A percentile compares a stretch with the other conserved stretches of the same genome.
phyloP scores from a whole-genome alignment of 2,888 invertebrate species.

The Drosophila nr. fundita region DNA sequence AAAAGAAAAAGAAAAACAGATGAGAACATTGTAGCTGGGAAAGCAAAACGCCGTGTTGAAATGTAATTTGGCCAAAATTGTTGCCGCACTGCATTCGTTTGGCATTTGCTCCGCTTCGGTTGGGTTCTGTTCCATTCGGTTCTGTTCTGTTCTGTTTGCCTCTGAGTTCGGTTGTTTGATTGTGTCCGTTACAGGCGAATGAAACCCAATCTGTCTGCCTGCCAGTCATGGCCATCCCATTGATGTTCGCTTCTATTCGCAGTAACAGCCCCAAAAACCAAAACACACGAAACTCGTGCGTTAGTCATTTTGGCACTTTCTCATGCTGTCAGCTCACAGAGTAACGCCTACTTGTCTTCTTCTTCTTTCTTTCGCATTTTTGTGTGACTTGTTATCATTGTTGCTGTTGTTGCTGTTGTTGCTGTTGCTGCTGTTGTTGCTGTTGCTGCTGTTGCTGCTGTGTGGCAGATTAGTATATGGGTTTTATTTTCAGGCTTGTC shows the following conservation, averaged over 20 bases:
- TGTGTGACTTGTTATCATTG: constrained; percentile 3
- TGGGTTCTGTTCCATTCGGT: not conserved
- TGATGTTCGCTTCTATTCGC: constrained; percentile 20
- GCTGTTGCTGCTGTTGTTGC: constrained; percentile 1
- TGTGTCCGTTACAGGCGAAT: constrained; percentile 63
- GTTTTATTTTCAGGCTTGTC: constrained; percentile 25
- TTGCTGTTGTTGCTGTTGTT: constrained; percentile 7
- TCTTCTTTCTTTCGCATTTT: constrained; percentile 15
- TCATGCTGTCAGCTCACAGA: constrained; percentile 75
- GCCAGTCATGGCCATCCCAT: constrained; percentile 57
- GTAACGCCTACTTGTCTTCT: constrained; percentile 59
- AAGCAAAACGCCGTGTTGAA: constrained; percentile 73
- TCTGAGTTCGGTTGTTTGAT: constrained; percentile 20
- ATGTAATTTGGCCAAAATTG: constrained; percentile 79
- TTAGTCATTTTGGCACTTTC: constrained; percentile 79
- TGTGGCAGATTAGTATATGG: constrained; percentile 69
- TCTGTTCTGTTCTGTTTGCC: constrained; percentile 4
- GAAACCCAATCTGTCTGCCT: constrained; percentile 80
- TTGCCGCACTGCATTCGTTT: constrained; percentile 65
- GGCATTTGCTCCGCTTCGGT: constrained; percentile 38
- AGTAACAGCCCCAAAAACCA: constrained; percentile 19
- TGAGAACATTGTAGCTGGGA: constrained; percentile 40
- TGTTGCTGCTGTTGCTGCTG: constrained; percentile 17
- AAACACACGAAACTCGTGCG: constrained; percentile 52
- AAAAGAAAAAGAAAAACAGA: constrained; percentile 3